Conservation (phyloP, 64 coral and sea anemone genomes). For the Pocillopora damicornis region DNA sequence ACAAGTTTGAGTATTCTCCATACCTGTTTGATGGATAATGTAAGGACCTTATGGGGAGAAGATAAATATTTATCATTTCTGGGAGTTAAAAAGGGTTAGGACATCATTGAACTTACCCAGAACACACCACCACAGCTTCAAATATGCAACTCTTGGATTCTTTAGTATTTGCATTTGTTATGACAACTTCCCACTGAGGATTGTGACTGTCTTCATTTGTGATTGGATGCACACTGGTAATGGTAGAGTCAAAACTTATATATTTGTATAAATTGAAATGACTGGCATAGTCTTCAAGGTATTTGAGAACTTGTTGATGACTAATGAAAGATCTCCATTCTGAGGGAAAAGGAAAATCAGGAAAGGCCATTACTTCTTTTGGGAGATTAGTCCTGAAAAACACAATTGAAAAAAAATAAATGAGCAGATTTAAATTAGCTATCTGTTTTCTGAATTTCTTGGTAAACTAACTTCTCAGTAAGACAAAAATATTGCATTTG, state of each 20-base stretch:
- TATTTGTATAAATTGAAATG: slow-evolving; percentile 25
- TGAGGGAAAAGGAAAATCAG: slow-evolving; percentile 41
- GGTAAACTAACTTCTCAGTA: too few relatives aligned
- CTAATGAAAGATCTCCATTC: slow-evolving; percentile 20
- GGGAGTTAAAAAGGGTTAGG: too few relatives aligned
- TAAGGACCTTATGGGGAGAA: background rate
- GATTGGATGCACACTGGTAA: slow-evolving; percentile 11
- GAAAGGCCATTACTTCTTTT: slow-evolving; percentile 59
- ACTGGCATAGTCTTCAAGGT: slow-evolving; percentile 53
- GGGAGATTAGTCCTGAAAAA: slow-evolving; percentile 53
- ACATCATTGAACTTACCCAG: background rate
- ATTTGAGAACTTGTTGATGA: slow-evolving; percentile 34
- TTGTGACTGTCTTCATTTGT: background rate
- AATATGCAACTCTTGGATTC: background rate
- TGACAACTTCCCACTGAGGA: background rate
- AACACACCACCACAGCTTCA: background rate
- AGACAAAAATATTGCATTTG: too few relatives aligned
- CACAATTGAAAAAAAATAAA: background rate
- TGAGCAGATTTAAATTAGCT: background rate
- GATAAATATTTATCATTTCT: background rate
- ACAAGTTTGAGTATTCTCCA: background rate
- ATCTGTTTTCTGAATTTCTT: too few relatives aligned
- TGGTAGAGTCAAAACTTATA: slow-evolving; percentile 28
- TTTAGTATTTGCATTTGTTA: background rate
- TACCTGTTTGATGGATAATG: too few relatives aligned